Evolutionary conservation across 1,140 invertebrate genomes (phyloP), one percentile per base, ranked within the genome.

Genomic region (Eurosta solidaginis): DNA sequence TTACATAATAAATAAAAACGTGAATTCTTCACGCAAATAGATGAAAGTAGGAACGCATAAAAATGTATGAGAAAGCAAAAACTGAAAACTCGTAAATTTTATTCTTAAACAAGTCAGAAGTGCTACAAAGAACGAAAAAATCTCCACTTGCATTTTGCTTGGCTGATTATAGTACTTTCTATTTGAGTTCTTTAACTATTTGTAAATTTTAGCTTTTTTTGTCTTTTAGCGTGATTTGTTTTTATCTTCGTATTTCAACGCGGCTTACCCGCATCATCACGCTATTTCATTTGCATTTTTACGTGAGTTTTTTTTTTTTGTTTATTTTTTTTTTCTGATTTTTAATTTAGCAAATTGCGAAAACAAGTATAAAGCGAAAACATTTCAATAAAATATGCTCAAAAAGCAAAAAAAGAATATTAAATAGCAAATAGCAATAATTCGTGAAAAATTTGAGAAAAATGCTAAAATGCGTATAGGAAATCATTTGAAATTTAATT

Each of bases 201-300:
- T 79, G 79, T 78, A 76, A 79, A 82, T 84, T 83, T 84, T 83
- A 81, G 78, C 79, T 78, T 77, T 81, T 81, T 82, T 84, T 85
- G 82, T 33, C 40, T 33, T 20, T 63, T 36, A 22, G 3, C 45
- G 12, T 10, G 22, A 20, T 10, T 54, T 68, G 33, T 17, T 40
- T 68, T 2, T 27, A 20, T 52, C 49, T 52, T 52, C 49, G 4
- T 14, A 12, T 25, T 49, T 29, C 17, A 5, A 17, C 54, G 45
- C 45, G 27, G 29, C n/a, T 20, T 36, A 42, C 45, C 14, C 45
- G 79, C 52, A 36, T 79, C 22, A 4, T 59, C 77, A 42, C 76
- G 29, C 78, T 77, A 80, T 82, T 78, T 40, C 33, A 68, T 68
- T 68, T 47, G 45, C 45, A 75, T 83, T 78, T 83, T 82, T 79